Evolutionary conservation across 2,888 invertebrate genomes (phyloP).

Genomic region (Xanthia icteritia): DNA sequence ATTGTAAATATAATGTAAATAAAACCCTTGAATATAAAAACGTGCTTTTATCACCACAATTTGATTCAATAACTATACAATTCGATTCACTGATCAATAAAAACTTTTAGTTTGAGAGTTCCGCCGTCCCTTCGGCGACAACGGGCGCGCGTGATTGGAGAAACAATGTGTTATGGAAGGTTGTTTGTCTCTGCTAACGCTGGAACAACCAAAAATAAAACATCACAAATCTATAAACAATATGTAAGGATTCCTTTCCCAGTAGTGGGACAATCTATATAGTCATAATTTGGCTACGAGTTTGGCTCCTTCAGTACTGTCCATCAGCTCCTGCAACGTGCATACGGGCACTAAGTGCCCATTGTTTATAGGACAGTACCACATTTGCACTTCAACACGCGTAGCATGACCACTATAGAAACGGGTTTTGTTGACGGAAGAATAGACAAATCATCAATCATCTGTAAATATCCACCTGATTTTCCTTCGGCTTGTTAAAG

Average conservation of each 20-base stretch:
- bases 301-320: not conserved
- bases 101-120: conserved; percentile 64
- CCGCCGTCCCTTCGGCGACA: conserved; percentile 77
- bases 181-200: conserved; percentile 61
- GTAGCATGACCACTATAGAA: no score
- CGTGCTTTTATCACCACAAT: conserved; percentile 53
- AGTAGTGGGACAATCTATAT: not conserved
- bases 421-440: no score
- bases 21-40: conserved; percentile 45
- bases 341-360: not conserved
- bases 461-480: no score
- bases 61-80: conserved; percentile 36
- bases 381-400: no score
- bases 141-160: conserved; percentile 68
- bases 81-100: conserved; percentile 55
- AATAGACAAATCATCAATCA: no score
- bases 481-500: no score
- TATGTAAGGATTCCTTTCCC: not conserved
- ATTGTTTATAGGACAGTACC: not conserved
- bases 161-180: conserved; percentile 60
- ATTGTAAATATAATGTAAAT: conserved; percentile 61
- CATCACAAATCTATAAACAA: not conserved
- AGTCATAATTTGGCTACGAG: not conserved
- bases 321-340: not conserved
- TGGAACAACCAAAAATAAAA: conserved; percentile 23